Conservation (phyloP, 2,113 vertebrate species). For the Phyllostomus discolor region DNA sequence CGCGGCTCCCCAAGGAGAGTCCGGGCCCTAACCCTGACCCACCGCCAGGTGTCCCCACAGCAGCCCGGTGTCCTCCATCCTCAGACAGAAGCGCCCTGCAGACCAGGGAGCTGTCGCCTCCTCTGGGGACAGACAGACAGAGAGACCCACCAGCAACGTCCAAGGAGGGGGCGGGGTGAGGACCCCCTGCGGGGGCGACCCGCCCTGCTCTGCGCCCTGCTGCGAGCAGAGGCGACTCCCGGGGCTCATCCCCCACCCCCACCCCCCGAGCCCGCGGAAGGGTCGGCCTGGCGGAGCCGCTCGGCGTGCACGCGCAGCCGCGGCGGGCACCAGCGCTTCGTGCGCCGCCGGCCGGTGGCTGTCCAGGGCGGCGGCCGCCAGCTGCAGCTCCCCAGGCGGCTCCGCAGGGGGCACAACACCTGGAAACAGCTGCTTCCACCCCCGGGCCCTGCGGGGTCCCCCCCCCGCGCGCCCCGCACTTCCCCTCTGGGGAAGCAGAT, state of each 20-base stretch:
- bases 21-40: background rate
- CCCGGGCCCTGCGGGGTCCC: background rate
- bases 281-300: too few species aligned
- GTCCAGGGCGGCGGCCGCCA: background rate
- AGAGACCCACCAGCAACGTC: background rate
- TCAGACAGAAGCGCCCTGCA: background rate
- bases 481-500: background rate
- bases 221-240: accelerated
- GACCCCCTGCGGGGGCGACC: accelerated
- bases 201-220: background rate
- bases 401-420: background rate
- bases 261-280: accelerated
- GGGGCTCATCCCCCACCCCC: too few species aligned
- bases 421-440: conserved; percentile 20
- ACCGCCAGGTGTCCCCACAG: background rate
- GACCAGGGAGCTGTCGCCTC: background rate
- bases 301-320: accelerated
- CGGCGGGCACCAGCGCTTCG: background rate
- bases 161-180: accelerated
- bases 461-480: accelerated
- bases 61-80: accelerated
- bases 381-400: accelerated
- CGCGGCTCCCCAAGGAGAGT: accelerated
- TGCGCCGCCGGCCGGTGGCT: accelerated
- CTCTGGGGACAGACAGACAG: background rate